Conservation (phyloP, 2,888 invertebrate genomes). For the Dicycla oo region DNA sequence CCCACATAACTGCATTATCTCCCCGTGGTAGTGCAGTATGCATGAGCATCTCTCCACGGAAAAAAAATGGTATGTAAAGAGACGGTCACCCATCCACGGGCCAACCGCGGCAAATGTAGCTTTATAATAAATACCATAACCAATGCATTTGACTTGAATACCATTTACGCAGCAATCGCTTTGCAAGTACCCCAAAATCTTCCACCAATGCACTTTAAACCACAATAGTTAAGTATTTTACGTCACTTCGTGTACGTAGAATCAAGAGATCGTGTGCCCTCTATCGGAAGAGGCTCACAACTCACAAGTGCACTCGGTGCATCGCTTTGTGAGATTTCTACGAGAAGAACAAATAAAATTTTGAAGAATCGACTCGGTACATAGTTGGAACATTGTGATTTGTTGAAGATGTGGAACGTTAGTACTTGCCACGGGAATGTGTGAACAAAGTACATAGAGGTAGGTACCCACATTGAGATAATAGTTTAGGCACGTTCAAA, state of each 20-base stretch:
- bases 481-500: no score
- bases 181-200: not conserved
- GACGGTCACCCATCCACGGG: no score
- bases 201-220: slow-evolving; percentile 21
- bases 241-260: slow-evolving; percentile 52
- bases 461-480: no score
- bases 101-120: no score
- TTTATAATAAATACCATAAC: not conserved
- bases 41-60: no score
- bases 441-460: not conserved
- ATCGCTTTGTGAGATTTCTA: slow-evolving; percentile 59
- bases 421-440: slow-evolving; percentile 13
- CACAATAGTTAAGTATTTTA: slow-evolving; percentile 43
- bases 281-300: slow-evolving; percentile 54
- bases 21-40: no score
- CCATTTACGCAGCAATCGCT: not conserved
- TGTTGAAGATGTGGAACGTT: slow-evolving; percentile 32
- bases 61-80: no score
- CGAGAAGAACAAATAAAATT: slow-evolving; percentile 58
- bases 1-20: no score
- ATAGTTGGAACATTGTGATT: slow-evolving; percentile 40
- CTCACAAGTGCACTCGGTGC: slow-evolving; percentile 58
- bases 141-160: not conserved
- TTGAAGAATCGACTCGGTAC: slow-evolving; percentile 39
- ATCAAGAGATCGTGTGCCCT: slow-evolving; percentile 54